Base-by-base conservation (phyloP, 2,113 vertebrate genomes). In the Trochalopteron elliotii region DNA sequence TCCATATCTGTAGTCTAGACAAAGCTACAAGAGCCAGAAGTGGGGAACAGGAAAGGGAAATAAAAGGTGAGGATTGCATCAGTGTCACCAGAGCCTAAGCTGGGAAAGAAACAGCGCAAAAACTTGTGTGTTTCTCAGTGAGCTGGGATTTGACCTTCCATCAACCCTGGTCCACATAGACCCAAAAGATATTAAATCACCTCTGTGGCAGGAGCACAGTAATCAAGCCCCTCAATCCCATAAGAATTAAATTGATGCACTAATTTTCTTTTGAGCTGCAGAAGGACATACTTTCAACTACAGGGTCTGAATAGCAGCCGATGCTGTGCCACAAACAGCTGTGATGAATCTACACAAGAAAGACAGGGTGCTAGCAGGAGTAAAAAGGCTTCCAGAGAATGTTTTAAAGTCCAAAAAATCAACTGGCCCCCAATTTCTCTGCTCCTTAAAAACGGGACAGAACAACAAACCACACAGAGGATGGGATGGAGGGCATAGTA, bases 41-140 rank as follows among this genome's bases (percentile, higher is more conserved):
- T 68, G 52, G 72, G 52, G 80, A 92, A 92, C 83, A 83, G 93
- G 89, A 96, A 95, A 92, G 68, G 76, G 83, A 94, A 93, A 86
- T 56, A 91, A 91, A 93, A 89, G 74, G 82, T 90, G 78, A 94
- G 91, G 85, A 94, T 94, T 95, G 88, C 82, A 95, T 96, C 90
- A 93, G 50, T 80, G 95, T 91, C 79, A 88, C 93, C 92, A 91
- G 86, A 94, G 88, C 53, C 92, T 74, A 81, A 86, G 70, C 28
- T 25, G 45, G 59, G 67, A 40, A 78, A 61, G 87, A 92, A 76
- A 0, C 17, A 23, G 33, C 88, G 44, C 15, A 40, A 90, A 92
- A 95, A 57, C 68, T 33, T 77, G 45, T 47, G 37, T 57, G 67
- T 90, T 95, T 86, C 68, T 68, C 72, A 61, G 64, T 50, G 80